These are phyloP conservation scores for Netelia inedita DNA, from an alignment of 2,888 invertebrate genomes.

Conservation along the genomic window DNA sequence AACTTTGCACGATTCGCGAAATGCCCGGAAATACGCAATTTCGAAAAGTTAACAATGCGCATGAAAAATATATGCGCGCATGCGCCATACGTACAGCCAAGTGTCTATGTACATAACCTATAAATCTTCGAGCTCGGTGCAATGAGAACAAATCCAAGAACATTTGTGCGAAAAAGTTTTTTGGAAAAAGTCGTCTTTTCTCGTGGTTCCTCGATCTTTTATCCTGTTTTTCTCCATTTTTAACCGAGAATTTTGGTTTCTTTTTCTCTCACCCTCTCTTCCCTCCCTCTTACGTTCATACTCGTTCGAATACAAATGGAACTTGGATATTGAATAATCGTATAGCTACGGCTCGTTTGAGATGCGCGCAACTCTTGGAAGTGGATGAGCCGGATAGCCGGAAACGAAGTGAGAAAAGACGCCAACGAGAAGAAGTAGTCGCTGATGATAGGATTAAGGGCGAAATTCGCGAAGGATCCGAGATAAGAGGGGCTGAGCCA, in stretches of 20 bases:
- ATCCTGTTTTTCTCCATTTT: conserved; percentile 12
- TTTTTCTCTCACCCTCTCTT: conserved; percentile 31
- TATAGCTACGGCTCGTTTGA: conserved; percentile 47
- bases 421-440: conserved; percentile 38
- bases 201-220: conserved; percentile 15
- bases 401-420: conserved; percentile 63
- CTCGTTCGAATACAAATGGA: conserved; percentile 26
- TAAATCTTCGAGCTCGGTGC: too few relatives aligned
- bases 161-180: neutral
- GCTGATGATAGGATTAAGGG: neutral
- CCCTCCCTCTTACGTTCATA: conserved; percentile 23
- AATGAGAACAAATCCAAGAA: too few relatives aligned
- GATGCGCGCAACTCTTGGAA: conserved; percentile 50
- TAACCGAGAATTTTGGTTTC: conserved; percentile 19
- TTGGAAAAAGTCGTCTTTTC: neutral
- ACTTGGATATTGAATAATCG: conserved; percentile 46
- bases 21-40: too few relatives aligned
- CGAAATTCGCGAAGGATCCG: conserved; percentile 11
- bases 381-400: conserved; percentile 57
- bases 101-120: too few relatives aligned
- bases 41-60: too few relatives aligned
- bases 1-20: too few relatives aligned
- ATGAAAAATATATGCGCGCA: too few relatives aligned
- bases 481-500: conserved; percentile 19
- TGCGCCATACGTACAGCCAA: too few relatives aligned